Base-by-base conservation (phyloP, 1,140 invertebrate species). In the Drosophila mojavensis region DNA sequence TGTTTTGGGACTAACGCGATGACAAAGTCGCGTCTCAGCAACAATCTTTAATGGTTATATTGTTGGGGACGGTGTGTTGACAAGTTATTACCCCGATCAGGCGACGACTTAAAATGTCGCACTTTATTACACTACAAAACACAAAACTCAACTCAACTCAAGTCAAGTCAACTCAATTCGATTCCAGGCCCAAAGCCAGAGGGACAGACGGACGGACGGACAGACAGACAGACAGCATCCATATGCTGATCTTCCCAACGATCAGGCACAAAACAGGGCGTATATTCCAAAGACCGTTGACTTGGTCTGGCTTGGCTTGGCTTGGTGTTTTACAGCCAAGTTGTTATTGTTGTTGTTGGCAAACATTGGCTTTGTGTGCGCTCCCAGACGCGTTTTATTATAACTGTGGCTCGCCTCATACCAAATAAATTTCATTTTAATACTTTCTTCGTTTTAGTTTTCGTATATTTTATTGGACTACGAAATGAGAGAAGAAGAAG, bases 381-480 rank as follows among this genome's bases (percentile, higher is more conserved):
- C 84, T 88, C 77, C 83, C 82, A 86, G 82, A 78, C 82, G 79
- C 84, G 79, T 86, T 88, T 86, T 86, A 86, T 86, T 88, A 88
- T 86, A 88, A 88, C 82, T 86, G 82, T 86, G 83, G 71, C 82
- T 86, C 69, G 80, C 81, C 79, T 79, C 75, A 83, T 86, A 88
- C 78, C 54, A 88, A 69, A 88, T 88, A 88, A 88, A 88, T 88
- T 88, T 88, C 69, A 89, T 88, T 88, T 88, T 88, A 88, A 88
- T 88, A 88, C 83, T 88, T 88, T 88, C 83, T 88, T 88, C 83
- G 84, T 88, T 88, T 88, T 88, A 88, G 84, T 88, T 88, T 88
- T 79, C 51, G 82, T 85, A 81, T 86, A 86, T 86, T 82, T 86
- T 86, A 81, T 85, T 85, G 62, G 41, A 41, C 64, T 51, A 43